Percentiles rank a stretch among this genome's conserved stretches.
These are phyloP conservation scores for Cantharis nigra DNA, from an alignment of 2,888 invertebrate genomes.

Conservation along the genomic window DNA sequence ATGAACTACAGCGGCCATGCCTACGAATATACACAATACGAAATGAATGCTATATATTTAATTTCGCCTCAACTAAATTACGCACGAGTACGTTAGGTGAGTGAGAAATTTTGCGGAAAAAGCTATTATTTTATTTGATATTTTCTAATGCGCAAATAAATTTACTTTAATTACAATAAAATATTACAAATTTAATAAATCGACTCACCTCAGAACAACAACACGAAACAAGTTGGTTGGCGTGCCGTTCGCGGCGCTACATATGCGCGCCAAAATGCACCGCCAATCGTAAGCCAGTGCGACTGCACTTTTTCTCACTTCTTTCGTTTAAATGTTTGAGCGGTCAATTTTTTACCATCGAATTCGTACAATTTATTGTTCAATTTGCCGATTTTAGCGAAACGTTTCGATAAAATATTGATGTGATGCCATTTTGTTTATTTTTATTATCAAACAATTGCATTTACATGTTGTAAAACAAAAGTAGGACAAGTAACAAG, in stretches of 20 bases:
- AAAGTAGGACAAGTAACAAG: no score
- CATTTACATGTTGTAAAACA: no score
- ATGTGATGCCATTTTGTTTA: neutral
- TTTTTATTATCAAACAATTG: neutral
- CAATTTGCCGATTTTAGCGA: neutral
- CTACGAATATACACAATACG: constrained; percentile 28
- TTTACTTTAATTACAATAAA: constrained; percentile 51
- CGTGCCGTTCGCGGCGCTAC: constrained; percentile 51
- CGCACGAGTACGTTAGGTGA: constrained; percentile 35
- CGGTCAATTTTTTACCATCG: neutral
- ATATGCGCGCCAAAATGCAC: constrained; percentile 51
- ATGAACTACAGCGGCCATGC: constrained; percentile 50
- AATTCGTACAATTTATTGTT: neutral
- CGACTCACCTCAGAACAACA: constrained; percentile 45
- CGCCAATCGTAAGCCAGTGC: constrained; percentile 42
- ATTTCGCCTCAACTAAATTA: constrained; percentile 44
- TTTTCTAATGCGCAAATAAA: constrained; percentile 45
- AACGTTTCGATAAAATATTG: neutral
- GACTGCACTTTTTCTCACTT: neutral
- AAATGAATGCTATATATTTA: constrained; percentile 49
- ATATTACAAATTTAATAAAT: constrained; percentile 46
- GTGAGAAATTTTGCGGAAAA: constrained; percentile 51
- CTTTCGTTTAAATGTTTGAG: neutral
- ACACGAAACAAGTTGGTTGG: constrained; percentile 40
- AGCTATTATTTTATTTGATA: constrained; percentile 51